Base-by-base conservation (phyloP, 2,113 vertebrate genomes). In the Ramphastos sulfuratus region DNA sequence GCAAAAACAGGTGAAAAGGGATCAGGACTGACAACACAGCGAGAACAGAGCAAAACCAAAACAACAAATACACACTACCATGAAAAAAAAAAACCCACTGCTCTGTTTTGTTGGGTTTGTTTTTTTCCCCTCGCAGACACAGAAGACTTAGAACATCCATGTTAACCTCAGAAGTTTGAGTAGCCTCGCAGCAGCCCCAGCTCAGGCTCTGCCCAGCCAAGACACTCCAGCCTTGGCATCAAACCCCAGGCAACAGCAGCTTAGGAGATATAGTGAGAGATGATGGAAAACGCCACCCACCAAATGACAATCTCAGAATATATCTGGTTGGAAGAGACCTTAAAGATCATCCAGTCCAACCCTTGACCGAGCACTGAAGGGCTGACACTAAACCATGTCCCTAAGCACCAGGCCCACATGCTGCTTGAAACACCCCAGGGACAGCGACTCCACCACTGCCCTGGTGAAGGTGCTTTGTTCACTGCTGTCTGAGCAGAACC, bases 251-350 rank as follows among this genome's bases (percentile, higher is more conserved):
- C 1, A 4, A 15, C 6, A 4, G 4, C 42, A 58, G 52, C 44
- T 17, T 5, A 17, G 25, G 12, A 54, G 35, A 46, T 42, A 15
- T 3, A 1, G 1, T 6, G 61, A 35, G 30, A 46, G 65, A 21
- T 3, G 18, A n/a, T 19, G 30, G 25, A 35, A 67, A 25, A 27
- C 1, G 0, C 3, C 3, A 1, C 30, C 20, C 33, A 2, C 10
- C 27, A 19, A 50, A 39, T 0, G 48, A 50, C 48, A 50, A 50
- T 50, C 48, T 23, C 48, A 50, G 21, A 50, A 50, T 23, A 23
- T 50, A 50, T 23, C 48, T 50, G 48, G 5, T 50, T 50, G 48
- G 48, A 50, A 23, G 48, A 23, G 20, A 23, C 48, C 48, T 50
- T 21, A 50, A 50, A 50, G 48, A 23, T 11, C 10, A 50, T 50